These are phyloP conservation scores for Leuciscus idus DNA, from an alignment of 2,113 vertebrate genomes.

Conservation along the genomic window DNA sequence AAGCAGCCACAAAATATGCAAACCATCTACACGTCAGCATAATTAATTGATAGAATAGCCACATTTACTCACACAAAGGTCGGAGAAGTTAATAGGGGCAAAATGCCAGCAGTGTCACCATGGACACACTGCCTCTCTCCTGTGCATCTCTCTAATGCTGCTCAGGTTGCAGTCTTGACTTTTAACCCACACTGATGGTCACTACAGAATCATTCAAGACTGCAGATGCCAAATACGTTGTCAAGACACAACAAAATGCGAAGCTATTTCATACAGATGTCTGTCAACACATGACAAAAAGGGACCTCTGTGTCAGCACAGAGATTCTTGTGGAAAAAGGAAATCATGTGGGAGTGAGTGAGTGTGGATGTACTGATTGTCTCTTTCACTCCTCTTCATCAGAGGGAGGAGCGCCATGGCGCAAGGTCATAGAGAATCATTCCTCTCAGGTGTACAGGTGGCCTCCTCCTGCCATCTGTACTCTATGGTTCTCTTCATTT, in stretches of 20 bases:
- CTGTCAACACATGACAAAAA: slow-evolving; percentile 20
- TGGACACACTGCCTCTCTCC: background rate
- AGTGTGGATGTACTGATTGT: slow-evolving; percentile 21
- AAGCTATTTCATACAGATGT: background rate
- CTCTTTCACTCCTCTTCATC: slow-evolving; percentile 26
- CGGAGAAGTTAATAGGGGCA: slow-evolving; percentile 5
- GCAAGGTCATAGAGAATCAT: background rate
- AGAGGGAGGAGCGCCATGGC: background rate
- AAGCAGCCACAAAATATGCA: background rate
- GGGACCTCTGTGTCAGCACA: background rate
- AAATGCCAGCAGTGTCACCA: background rate
- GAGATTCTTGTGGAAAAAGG: background rate
- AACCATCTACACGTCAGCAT: background rate
- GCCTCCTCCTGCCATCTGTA: background rate
- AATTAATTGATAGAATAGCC: slow-evolving; percentile 6
- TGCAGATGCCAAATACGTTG: background rate
- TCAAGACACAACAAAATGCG: background rate
- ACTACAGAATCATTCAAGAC: background rate
- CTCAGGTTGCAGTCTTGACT: background rate
- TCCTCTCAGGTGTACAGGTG: slow-evolving; percentile 29
- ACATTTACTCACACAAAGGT: slow-evolving; percentile 24
- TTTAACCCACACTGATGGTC: background rate
- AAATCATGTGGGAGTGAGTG: background rate
- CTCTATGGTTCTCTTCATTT: background rate
- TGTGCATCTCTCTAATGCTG: slow-evolving; percentile 4